Percentiles rank a stretch among this genome's conserved stretches.
Conservation (phyloP, 2,113 vertebrate species). For the Enhydra lutris region DNA sequence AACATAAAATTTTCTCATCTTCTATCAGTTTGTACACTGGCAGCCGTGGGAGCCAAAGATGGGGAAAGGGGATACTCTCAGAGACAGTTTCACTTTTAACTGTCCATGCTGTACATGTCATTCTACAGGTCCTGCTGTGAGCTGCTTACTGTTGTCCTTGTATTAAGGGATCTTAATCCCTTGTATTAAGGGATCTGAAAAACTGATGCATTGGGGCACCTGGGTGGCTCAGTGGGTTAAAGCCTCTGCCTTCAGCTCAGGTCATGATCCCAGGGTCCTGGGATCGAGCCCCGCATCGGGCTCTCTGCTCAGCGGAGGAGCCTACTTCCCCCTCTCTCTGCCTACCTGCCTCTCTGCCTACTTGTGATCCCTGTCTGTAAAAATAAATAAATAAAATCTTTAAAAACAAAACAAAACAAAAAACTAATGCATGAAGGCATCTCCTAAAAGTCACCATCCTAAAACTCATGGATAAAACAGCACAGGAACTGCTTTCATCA, state of each 20-base stretch:
- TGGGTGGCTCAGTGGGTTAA: too few relatives aligned
- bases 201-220: too few relatives aligned
- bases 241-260: too few relatives aligned
- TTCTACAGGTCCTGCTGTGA: slow-evolving; percentile 45
- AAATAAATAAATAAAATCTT: too few relatives aligned
- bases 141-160: slow-evolving; percentile 28
- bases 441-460: slow-evolving; percentile 79
- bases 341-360: too few relatives aligned
- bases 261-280: too few relatives aligned
- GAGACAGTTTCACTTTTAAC: slow-evolving; percentile 82
- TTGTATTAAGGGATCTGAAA: too few relatives aligned
- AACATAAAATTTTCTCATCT: background rate
- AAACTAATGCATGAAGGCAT: slow-evolving; percentile 81
- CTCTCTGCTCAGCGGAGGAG: too few relatives aligned
- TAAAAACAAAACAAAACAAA: too few relatives aligned
- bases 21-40: slow-evolving; percentile 22
- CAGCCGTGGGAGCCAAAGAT: slow-evolving; percentile 53
- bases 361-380: too few relatives aligned
- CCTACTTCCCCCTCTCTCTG: too few relatives aligned
- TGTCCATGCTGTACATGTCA: slow-evolving; percentile 88
- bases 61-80: background rate
- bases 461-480: slow-evolving; percentile 88
- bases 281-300: too few relatives aligned
- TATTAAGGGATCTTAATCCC: slow-evolving; percentile 68
- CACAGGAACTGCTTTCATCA: slow-evolving; percentile 92